A percentile compares a stretch with the other conserved stretches of the same genome.
These are phyloP conservation scores for Streblospio benedicti DNA, from an alignment of 1,140 invertebrate species.

Conservation along the genomic window DNA sequence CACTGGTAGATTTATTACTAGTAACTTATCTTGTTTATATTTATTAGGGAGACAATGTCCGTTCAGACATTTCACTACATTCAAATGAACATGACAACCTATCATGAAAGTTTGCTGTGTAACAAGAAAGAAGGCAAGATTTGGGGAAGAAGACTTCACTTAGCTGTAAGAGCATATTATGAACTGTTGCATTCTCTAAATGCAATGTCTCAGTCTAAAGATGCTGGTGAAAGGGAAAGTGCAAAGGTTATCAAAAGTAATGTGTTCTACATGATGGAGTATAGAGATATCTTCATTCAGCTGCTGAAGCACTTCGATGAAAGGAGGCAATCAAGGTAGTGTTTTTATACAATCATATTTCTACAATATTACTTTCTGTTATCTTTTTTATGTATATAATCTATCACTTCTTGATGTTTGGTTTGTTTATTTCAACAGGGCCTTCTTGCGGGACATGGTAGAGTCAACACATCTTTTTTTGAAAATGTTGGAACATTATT, in stretches of 20 bases:
- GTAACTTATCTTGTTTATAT: conserved; percentile 3
- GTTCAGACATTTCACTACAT: conserved; percentile 83
- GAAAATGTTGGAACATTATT: conserved; percentile 79
- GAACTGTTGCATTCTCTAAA: conserved; percentile 61
- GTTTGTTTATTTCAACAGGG: conserved; percentile 48
- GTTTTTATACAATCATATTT: conserved; percentile 20
- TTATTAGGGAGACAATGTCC: conserved; percentile 42
- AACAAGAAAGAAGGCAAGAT: conserved; percentile 75
- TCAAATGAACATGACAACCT: conserved; percentile 81
- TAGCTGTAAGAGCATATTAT: conserved; percentile 61
- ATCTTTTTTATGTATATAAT: conserved; percentile 6
- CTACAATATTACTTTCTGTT: no score
- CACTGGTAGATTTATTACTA: background rate
- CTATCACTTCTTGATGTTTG: background rate
- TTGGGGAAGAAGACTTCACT: conserved; percentile 74
- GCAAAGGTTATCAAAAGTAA: conserved; percentile 70
- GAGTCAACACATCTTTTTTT: conserved; percentile 85
- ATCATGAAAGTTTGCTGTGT: conserved; percentile 73
- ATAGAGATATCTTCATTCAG: conserved; percentile 76
- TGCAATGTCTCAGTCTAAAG: conserved; percentile 68
- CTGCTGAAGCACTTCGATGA: conserved; percentile 75
- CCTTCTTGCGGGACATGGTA: conserved; percentile 76
- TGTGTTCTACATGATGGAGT: conserved; percentile 89
- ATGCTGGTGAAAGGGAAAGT: conserved; percentile 31
- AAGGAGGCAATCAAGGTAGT: conserved; percentile 73